Evolutionary conservation across 2,797 vertebrate genomes (phyloP).

Genomic region (Lemur catta): DNA sequence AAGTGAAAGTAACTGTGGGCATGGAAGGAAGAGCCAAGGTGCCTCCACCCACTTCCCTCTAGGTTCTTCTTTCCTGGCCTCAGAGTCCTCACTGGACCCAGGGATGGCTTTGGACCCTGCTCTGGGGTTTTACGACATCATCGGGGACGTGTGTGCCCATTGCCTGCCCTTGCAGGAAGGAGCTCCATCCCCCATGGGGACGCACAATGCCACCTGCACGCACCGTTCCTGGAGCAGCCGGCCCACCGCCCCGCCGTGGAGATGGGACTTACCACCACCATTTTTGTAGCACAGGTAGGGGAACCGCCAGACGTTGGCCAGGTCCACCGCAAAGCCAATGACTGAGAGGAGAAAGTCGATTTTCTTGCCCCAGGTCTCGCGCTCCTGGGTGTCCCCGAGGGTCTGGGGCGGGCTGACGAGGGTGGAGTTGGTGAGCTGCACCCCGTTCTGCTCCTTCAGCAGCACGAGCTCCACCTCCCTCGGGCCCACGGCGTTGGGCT

Average conservation of each 20-base stretch:
- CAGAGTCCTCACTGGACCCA: not conserved
- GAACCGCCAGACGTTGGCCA: constrained; percentile 95
- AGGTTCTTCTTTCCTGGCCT: not conserved
- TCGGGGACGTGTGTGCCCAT: rapidly evolving
- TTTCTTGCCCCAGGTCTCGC: constrained; percentile 95
- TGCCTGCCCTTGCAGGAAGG: not conserved
- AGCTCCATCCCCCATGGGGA: too few relatives aligned
- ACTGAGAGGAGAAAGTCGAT: constrained; percentile 94
- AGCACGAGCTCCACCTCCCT: constrained; percentile 92
- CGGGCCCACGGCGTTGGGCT: constrained; percentile 85
- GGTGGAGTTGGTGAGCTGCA: constrained; percentile 90
- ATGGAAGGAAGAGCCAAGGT: not conserved
- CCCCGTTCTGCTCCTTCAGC: constrained; percentile 93
- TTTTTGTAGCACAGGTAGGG: constrained; percentile 96
- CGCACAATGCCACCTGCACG: rapidly evolving
- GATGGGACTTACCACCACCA: constrained; percentile 89
- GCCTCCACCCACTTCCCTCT: rapidly evolving
- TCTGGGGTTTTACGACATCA: rapidly evolving
- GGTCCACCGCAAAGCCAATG: constrained; percentile 93
- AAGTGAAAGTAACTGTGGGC: not conserved
- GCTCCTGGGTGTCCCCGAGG: constrained; percentile 82
- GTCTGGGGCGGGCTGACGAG: constrained; percentile 84
- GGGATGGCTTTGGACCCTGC: rapidly evolving
- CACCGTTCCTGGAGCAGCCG: rapidly evolving
- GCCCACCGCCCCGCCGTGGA: rapidly evolving